Conservation (phyloP, 2,888 invertebrate species). For the Clanis bilineata region DNA sequence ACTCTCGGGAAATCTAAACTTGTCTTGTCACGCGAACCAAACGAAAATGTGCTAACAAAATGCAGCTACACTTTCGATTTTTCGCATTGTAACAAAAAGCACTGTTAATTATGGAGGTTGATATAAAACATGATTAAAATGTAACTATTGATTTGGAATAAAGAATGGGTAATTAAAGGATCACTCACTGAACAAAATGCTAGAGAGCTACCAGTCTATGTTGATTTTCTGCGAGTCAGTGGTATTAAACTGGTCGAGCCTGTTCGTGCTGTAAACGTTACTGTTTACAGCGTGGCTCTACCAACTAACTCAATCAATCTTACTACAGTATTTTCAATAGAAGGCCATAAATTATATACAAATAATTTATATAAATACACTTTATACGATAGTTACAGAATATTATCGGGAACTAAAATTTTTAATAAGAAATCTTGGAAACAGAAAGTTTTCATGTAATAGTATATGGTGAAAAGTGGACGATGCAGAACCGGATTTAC, state of each 20-base stretch:
- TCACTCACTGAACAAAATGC: no score
- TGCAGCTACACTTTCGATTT: conserved; percentile 19
- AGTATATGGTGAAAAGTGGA: neutral
- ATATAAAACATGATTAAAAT: neutral
- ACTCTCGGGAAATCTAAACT: conserved; percentile 50
- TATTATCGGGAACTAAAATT: neutral
- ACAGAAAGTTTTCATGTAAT: neutral
- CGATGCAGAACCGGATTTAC: conserved; percentile 2
- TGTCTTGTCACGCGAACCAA: conserved; percentile 32
- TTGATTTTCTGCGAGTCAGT: no score
- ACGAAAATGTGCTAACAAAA: conserved; percentile 34
- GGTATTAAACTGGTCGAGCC: no score
- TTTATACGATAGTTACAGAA: no score
- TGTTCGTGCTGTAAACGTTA: no score
- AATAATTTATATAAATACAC: no score
- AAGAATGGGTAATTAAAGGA: neutral
- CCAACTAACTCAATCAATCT: no score
- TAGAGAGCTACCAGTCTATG: no score
- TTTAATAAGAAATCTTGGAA: neutral
- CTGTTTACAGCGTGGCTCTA: no score
- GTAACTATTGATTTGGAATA: neutral
- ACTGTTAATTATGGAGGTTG: neutral
- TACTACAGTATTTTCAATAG: no score
- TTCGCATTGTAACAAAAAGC: neutral
- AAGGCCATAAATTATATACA: no score